A percentile compares a stretch with the other conserved stretches of the same genome.
These are phyloP conservation scores for Monopis laevigella DNA, from an alignment of 2,888 invertebrate genomes.

Conservation along the genomic window DNA sequence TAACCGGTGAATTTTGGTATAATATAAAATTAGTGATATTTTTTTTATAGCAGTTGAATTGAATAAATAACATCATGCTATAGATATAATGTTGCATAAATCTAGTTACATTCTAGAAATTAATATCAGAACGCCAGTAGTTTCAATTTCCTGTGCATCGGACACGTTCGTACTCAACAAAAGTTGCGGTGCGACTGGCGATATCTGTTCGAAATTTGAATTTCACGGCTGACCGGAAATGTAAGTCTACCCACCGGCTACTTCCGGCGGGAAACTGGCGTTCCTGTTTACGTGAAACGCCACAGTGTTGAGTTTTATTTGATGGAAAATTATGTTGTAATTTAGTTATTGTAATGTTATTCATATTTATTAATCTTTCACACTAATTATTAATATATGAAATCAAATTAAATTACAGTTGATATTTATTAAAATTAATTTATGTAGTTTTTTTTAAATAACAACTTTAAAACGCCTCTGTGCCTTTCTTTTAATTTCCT, in stretches of 20 bases:
- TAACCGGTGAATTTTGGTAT: too few species aligned
- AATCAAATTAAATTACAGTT: too few species aligned
- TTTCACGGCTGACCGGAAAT: constrained; percentile 59
- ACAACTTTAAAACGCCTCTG: too few species aligned
- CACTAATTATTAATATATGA: too few species aligned
- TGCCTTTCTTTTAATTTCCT: too few species aligned
- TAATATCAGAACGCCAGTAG: neutral
- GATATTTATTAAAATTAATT: too few species aligned
- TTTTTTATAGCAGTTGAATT: too few species aligned
- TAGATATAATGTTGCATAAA: too few species aligned
- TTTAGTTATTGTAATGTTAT: neutral
- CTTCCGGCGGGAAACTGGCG: constrained; percentile 8
- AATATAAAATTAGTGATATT: too few species aligned
- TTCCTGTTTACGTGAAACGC: neutral
- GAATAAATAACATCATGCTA: too few species aligned
- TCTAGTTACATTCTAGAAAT: too few species aligned
- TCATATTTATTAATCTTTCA: neutral
- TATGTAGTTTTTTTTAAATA: too few species aligned
- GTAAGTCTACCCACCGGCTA: constrained; percentile 15
- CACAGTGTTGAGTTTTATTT: neutral
- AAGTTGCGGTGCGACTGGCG: constrained; percentile 41
- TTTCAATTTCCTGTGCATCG: constrained; percentile 6
- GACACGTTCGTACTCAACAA: constrained; percentile 36
- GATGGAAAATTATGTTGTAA: neutral
- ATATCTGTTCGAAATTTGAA: constrained; percentile 57